A percentile compares a stretch with the other conserved stretches of the same genome.
These are phyloP conservation scores for Brachionus asplanchnoidis DNA, from an alignment of 1,140 invertebrate genomes.

Conservation along the genomic window DNA sequence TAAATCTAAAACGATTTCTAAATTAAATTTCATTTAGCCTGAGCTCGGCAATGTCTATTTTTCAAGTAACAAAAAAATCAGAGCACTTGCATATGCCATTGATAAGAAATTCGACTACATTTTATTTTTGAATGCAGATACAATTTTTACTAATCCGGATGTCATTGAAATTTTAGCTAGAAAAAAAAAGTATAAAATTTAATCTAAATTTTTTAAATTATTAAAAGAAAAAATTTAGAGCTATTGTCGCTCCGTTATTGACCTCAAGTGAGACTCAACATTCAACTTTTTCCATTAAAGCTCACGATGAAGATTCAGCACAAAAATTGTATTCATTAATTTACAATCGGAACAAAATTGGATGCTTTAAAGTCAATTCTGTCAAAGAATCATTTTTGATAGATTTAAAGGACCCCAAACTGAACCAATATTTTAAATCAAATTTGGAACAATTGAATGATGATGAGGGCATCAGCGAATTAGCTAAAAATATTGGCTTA, in stretches of 20 bases:
- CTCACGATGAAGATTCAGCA: background rate
- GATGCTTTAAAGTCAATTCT: slow-evolving; percentile 14
- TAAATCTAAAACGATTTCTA: no score
- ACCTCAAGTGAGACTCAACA: background rate
- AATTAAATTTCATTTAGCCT: background rate
- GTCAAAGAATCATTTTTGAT: background rate
- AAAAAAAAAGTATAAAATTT: background rate
- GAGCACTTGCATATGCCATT: background rate
- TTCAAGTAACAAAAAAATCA: background rate
- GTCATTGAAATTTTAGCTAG: background rate
- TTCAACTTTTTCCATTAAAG: background rate
- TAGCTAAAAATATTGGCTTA: background rate
- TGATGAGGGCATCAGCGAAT: background rate
- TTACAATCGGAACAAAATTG: background rate
- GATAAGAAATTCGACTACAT: slow-evolving; percentile 1
- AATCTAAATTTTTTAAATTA: background rate
- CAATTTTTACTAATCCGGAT: background rate
- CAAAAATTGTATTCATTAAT: background rate
- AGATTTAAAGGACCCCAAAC: background rate
- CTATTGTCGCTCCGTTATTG: background rate
- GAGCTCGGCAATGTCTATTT: background rate
- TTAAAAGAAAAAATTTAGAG: background rate
- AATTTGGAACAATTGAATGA: background rate
- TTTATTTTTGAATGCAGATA: background rate
- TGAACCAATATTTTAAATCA: background rate